Conservation (phyloP, 1,140 invertebrate genomes). For the Drosophila sulfurigaster region DNA sequence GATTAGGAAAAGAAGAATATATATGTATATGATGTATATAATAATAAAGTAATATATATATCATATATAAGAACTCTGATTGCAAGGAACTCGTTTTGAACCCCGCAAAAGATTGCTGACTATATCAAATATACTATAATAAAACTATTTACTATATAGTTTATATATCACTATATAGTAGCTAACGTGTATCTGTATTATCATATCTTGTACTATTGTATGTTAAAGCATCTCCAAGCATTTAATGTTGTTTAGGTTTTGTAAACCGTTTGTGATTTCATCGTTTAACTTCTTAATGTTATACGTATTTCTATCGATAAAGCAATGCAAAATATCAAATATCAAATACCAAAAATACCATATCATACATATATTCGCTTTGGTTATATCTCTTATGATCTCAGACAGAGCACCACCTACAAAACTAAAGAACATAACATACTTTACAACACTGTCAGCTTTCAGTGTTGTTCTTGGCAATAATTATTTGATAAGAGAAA, state of each 20-base stretch:
- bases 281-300: conserved; percentile 2
- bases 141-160: conserved; percentile 25
- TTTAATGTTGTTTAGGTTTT: conserved; percentile 20
- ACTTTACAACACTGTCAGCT: conserved; percentile 60
- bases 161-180: conserved; percentile 6
- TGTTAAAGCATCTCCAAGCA: conserved; percentile 29
- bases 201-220: conserved; percentile 25
- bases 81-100: not conserved
- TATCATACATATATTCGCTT: conserved; percentile 21
- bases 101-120: conserved; percentile 61
- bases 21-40: not conserved
- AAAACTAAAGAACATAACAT: conserved; percentile 44
- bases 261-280: conserved; percentile 23
- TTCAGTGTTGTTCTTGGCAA: conserved; percentile 62
- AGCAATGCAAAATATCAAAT: conserved; percentile 23
- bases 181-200: conserved; percentile 16
- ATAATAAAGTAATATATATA: too few species aligned
- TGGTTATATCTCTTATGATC: conserved; percentile 1
- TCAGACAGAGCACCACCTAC: conserved; percentile 58
- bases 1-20: not conserved
- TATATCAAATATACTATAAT: conserved; percentile 44
- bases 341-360: conserved; percentile 8
- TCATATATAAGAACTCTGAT: not conserved
- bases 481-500: conserved; percentile 1
- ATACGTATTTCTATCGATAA: conserved; percentile 12